Evolutionary conservation across 2,797 vertebrate genomes (phyloP), one percentile per base, ranked within the genome.

Genomic region (Petrocephalus schoutedeni): DNA sequence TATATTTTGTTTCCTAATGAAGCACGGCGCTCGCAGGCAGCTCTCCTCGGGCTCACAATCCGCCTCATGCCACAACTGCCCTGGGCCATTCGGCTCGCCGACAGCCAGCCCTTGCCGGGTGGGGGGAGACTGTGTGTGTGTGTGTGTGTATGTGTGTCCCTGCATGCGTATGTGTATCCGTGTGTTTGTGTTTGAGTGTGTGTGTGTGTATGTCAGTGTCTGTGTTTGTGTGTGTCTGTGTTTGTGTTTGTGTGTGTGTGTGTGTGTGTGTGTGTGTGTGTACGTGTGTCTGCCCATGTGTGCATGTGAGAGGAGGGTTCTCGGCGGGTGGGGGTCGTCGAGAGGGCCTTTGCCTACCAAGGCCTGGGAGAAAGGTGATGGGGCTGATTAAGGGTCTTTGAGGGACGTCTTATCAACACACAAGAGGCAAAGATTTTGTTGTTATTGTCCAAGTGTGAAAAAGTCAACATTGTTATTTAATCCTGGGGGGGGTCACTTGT

Each of bases 1-100:
- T 96, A 95, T 96, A 96, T 96, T 96, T 96, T 96, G 95, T 99
- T 99, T 99, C 97, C 97, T 99, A 99, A 99, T 99, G 98, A 99
- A 99, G 98, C 98, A 95, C 95, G 93, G 94, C 94, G 94, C 94
- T 97, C 57, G 90, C 94, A 95, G 94, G 95, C 95, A 92, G 94
- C 95, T 95, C 95, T 93, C 91, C 93, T 95, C 94, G 95, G 96
- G 95, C 96, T 97, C 94, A 90, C 94, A 95, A 94, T 96, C 95
- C 96, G 96, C 97, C 96, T 96, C 94, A 97, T 96, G 95, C 96
- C 87, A 89, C 85, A 84, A 90, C 92, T 88, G 93, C 93, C 93
- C 10, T 91, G 93, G 93, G 94, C 94, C 93, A 91, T 91, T 91
- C 86, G 92, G 94, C 58, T 92, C 2, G 58, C 58, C 90, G 54